phyloP scores from a whole-genome alignment of 2,113 vertebrate genomes.

The Periophthalmus modestus region DNA sequence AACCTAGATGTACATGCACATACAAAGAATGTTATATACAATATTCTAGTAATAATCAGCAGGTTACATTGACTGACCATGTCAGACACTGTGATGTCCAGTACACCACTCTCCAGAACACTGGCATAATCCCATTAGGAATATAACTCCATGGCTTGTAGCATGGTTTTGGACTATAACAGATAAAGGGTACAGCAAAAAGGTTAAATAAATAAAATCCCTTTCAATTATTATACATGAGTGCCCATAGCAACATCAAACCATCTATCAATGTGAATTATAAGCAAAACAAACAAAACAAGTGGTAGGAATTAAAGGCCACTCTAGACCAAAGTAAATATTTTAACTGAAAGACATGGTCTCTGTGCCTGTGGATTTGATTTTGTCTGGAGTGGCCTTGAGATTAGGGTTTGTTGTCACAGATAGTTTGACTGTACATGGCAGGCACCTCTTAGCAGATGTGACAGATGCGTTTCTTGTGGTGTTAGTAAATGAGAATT shows the following conservation, averaged over 20 bases:
- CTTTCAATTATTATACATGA: not conserved
- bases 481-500: constrained; percentile 54
- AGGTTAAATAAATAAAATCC: not conserved
- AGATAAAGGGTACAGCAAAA: not conserved
- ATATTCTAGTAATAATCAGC: not conserved
- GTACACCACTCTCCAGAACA: constrained; percentile 98
- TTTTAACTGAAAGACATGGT: not conserved
- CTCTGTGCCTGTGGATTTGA: not conserved
- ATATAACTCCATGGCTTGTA: constrained; percentile 98
- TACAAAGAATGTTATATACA: not conserved
- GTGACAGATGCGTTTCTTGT: constrained; percentile 49
- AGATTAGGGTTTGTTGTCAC: too few relatives aligned
- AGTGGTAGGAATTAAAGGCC: not conserved
- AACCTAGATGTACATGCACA: constrained; percentile 78
- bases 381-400: not conserved
- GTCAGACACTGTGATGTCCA: constrained; percentile 99
- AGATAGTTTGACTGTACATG: not conserved
- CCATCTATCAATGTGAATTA: not conserved
- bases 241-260: not conserved
- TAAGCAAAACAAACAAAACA: not conserved
- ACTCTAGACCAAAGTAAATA: not conserved
- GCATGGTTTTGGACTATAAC: constrained; percentile 71
- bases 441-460: constrained; percentile 62
- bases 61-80: constrained; percentile 79
- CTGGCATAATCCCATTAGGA: constrained; percentile 94